Conservation (phyloP, 1,140 invertebrate genomes). For the Coptotermes formosanus region DNA sequence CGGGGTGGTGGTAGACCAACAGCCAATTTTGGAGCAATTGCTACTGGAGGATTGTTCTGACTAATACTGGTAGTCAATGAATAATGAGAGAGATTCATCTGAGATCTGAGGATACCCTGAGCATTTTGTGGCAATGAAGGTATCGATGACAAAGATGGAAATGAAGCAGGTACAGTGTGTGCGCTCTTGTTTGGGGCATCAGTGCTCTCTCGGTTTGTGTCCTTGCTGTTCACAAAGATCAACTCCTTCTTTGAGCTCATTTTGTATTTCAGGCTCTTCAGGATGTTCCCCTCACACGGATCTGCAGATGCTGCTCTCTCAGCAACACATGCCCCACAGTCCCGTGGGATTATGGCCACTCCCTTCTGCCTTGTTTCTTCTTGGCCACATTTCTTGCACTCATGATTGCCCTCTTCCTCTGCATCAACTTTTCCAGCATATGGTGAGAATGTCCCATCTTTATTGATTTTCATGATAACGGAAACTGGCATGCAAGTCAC, state of each 20-base stretch:
- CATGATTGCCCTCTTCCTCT: conserved; percentile 18
- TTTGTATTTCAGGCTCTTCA: conserved; percentile 75
- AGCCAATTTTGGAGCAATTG: conserved; percentile 47
- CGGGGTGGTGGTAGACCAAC: neutral
- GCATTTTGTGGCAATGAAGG: conserved; percentile 6
- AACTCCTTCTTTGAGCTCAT: conserved; percentile 66
- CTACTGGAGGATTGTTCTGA: conserved; percentile 37
- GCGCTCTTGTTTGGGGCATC: neutral
- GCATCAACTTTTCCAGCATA: conserved; percentile 12
- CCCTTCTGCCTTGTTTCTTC: neutral
- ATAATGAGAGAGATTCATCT: conserved; percentile 31
- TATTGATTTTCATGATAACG: conserved; percentile 79
- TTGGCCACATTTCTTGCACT: conserved; percentile 2
- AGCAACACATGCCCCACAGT: neutral
- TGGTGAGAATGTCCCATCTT: conserved; percentile 65
- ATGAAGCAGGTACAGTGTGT: conserved; percentile 25
- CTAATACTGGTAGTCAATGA: conserved; percentile 27
- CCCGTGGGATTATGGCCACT: neutral
- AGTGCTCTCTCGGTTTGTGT: conserved; percentile 50
- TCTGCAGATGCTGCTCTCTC: neutral
- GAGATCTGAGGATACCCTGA: conserved; percentile 28
- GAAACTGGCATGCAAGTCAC: conserved; percentile 52
- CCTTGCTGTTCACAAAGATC: conserved; percentile 58
- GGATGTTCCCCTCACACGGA: conserved; percentile 52
- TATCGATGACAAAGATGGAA: conserved; percentile 17